Conservation (phyloP, 2,888 invertebrate species). For the Scrobipalpa atriplicella region DNA sequence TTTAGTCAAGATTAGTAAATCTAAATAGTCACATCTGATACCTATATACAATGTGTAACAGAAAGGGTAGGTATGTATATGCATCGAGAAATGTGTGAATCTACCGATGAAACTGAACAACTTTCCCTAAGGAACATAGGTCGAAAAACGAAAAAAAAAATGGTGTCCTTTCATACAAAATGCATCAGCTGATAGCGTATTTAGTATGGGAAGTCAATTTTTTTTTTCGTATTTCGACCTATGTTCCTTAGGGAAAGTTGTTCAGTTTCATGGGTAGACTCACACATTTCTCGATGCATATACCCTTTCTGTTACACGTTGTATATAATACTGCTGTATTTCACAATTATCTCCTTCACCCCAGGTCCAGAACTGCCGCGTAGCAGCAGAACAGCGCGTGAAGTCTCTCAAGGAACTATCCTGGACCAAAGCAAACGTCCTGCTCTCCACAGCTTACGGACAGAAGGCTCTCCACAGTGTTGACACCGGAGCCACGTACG, state of each 20-base stretch:
- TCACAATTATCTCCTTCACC: background rate
- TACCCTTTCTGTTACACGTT: too few species aligned
- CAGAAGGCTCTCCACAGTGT: conserved; percentile 86
- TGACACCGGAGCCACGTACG: conserved; percentile 85
- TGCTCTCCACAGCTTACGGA: conserved; percentile 87
- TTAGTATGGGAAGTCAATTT: too few species aligned
- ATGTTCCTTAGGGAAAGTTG: background rate
- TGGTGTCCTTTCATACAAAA: too few species aligned
- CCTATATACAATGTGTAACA: too few species aligned
- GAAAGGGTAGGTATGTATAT: too few species aligned
- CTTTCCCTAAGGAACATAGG: conserved; percentile 6
- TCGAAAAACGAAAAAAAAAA: too few species aligned
- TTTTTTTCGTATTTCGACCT: background rate
- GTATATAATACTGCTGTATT: background rate
- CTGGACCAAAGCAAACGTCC: conserved; percentile 88
- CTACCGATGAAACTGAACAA: conserved; percentile 5
- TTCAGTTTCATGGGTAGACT: background rate
- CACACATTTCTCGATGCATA: too few species aligned
- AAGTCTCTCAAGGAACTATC: conserved; percentile 85
- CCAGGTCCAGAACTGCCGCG: conserved; percentile 75
- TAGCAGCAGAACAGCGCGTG: conserved; percentile 82
- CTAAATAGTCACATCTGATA: too few species aligned
- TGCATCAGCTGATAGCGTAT: too few species aligned
- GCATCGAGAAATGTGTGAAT: too few species aligned
- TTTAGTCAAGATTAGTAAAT: too few species aligned